Conservation (phyloP, 1,140 invertebrate species). For the Bilobella aurantiaca region DNA sequence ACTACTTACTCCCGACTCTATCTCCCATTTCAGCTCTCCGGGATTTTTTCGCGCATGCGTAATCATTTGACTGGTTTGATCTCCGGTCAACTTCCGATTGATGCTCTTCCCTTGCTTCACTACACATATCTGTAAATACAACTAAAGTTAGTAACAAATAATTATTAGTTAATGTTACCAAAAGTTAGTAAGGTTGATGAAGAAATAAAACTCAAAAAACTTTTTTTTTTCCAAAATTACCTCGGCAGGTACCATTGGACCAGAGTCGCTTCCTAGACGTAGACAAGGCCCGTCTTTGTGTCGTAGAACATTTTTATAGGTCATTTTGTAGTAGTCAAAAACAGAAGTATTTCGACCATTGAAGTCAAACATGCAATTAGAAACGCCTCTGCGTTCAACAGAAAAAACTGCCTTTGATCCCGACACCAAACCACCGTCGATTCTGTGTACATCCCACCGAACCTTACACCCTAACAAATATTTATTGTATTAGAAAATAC, state of each 20-base stretch:
- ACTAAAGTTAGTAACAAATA: not conserved
- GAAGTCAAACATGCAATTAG: not conserved
- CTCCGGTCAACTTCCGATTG: not conserved
- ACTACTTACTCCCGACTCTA: not conserved
- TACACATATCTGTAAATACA: not conserved
- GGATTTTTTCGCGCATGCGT: not conserved
- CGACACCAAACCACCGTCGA: not conserved
- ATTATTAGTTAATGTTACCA: no score
- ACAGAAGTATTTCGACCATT: not conserved
- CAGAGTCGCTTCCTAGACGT: not conserved
- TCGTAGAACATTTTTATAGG: not conserved
- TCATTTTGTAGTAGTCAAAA: not conserved
- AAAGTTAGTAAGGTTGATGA: no score
- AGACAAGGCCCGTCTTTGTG: not conserved
- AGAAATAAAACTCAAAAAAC: not conserved
- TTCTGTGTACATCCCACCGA: not conserved
- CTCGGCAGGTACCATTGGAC: not conserved
- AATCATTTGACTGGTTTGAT: not conserved
- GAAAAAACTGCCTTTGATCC: not conserved
- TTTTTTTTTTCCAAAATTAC: no score
- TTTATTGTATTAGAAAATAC: no score
- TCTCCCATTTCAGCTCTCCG: not conserved
- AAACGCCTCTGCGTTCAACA: not conserved
- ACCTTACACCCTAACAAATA: not conserved
- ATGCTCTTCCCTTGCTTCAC: not conserved